phyloP scores from a whole-genome alignment of 2,888 invertebrate genomes.

The Drosophila neutralis region DNA sequence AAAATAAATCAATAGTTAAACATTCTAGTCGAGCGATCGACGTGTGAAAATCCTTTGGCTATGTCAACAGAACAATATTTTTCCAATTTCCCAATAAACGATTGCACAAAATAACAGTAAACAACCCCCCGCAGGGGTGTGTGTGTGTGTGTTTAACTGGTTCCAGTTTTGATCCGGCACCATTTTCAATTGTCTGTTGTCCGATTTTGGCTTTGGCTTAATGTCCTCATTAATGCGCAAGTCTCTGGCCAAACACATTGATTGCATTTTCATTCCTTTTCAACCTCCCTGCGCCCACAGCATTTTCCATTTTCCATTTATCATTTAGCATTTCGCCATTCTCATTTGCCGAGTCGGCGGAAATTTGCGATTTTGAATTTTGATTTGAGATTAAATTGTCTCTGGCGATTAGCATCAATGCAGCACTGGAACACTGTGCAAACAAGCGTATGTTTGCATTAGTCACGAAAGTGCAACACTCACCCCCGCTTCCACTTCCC shows the following conservation, averaged over 20 bases:
- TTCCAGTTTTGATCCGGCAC: conserved; percentile 15
- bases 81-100: conserved; percentile 61
- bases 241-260: conserved; percentile 37
- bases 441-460: conserved; percentile 81
- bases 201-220: conserved; percentile 34
- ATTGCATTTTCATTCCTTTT: conserved; percentile 56
- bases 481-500: neutral
- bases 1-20: conserved; percentile 72
- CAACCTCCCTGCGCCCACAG: neutral
- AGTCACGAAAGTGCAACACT: conserved; percentile 52
- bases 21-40: conserved; percentile 47
- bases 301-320: conserved; percentile 32
- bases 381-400: conserved; percentile 81
- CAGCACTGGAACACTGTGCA: conserved; percentile 60
- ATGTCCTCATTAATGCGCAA: conserved; percentile 62
- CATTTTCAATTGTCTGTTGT: conserved; percentile 24
- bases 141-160: neutral
- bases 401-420: conserved; percentile 76
- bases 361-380: conserved; percentile 79
- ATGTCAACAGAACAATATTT: conserved; percentile 68
- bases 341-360: conserved; percentile 60
- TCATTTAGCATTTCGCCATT: conserved; percentile 47
- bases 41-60: conserved; percentile 77
- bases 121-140: conserved; percentile 31
- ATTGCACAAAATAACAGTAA: conserved; percentile 51